Percentiles rank a stretch among this genome's conserved stretches.
Evolutionary conservation across 92 coral and sea anemone genomes (phyloP).

Genomic region (Parazoanthus darwini): DNA sequence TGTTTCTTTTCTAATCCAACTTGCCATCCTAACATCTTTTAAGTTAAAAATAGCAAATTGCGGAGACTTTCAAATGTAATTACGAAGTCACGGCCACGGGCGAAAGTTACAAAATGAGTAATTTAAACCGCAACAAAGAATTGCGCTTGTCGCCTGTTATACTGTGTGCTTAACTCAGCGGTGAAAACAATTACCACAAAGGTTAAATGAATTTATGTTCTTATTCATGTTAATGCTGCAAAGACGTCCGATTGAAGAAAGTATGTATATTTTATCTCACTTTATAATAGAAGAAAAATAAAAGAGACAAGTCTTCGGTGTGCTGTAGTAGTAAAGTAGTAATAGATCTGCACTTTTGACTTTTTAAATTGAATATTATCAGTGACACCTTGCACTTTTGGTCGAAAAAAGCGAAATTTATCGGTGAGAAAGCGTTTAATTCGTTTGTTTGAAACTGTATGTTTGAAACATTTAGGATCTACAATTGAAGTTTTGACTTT

Average conservation of each 20-base stretch:
- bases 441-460: background rate
- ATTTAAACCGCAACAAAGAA: background rate
- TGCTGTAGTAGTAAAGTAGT: background rate
- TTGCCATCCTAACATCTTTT: background rate
- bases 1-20: background rate
- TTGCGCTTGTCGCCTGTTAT: background rate
- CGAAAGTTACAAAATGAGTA: background rate
- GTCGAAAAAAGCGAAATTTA: background rate
- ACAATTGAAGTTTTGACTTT: background rate
- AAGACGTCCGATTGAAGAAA: slow-evolving; percentile 10
- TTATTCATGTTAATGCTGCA: slow-evolving; percentile 1
- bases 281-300: background rate
- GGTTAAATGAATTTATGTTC: slow-evolving; percentile 13
- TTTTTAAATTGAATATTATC: no score
- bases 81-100: background rate
- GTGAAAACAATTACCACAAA: background rate
- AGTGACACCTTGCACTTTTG: background rate
- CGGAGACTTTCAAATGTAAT: background rate
- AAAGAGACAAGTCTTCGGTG: background rate
- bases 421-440: background rate
- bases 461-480: background rate
- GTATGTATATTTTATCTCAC: background rate
- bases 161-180: background rate
- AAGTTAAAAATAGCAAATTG: background rate
- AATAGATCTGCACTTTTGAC: no score